Evolutionary conservation across 2,888 invertebrate genomes (phyloP), one percentile per base, ranked within the genome.

Genomic region (Agriopis marginaria): DNA sequence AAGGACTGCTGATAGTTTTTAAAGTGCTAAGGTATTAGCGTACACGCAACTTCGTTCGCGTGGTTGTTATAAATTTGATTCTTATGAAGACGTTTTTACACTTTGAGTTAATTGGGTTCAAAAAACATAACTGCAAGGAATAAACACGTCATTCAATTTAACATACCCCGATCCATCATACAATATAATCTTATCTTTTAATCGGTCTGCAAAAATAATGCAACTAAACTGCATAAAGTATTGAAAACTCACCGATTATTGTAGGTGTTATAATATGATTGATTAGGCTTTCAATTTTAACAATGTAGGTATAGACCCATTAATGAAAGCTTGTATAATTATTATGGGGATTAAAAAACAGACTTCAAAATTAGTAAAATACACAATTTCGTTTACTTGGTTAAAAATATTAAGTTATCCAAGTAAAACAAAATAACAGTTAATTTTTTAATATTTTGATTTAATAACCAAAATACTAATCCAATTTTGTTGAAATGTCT

Each of bases 31-130:
- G 32, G 44, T 45, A 50, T 42, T 40, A 50, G 23, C n/a, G 32
- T 39, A 44, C 67, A 62, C 62, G 67, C 66, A 45, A 62, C 39
- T 47, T 17, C 17, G 23, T 39, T 63, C 58, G 67, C 64, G 40
- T 64, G 64, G 23, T 42, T 62, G 39, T 51, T 44, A 58, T 56
- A 49, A 56, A 45, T 67, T 60, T 58, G 23, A 49, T 10, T 56
- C 62, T n/a, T 62, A 58, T 53, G 45, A 58, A 67, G 44, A 56
- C 44, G 23, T 42, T 45, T 56, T 56, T 49, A 45, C 44, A 39
- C 55, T 54, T 40, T 44, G 12, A 55, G 12, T 45, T 62, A 50
- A 62, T 62, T 62, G 55, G 44, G 51, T 14, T 67, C 9, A 51
- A 66, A 65, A 63, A 67, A 63, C 45, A 53, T 42, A 67, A 45